A percentile compares a stretch with the other conserved stretches of the same genome.
Conservation (phyloP, 2,888 invertebrate species). For the Papilio elwesi region DNA sequence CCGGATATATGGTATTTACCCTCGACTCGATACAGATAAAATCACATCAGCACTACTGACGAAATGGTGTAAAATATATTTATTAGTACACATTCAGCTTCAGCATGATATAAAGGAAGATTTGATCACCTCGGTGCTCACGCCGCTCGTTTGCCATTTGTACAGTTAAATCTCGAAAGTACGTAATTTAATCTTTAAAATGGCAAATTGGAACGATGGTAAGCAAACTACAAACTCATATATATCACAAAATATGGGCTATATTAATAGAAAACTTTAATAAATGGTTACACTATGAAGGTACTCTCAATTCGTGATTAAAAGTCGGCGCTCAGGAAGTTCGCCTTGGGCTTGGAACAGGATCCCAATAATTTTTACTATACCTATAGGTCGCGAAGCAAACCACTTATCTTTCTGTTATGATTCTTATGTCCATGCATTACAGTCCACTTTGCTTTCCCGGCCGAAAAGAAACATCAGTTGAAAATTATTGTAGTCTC, state of each 20-base stretch:
- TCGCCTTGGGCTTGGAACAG: conserved; percentile 65
- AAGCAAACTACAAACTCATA: not conserved
- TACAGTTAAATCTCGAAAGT: no score
- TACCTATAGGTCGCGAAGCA: conserved; percentile 42
- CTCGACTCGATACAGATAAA: no score
- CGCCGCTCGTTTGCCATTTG: no score
- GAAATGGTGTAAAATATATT: no score
- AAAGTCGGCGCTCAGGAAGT: conserved; percentile 48
- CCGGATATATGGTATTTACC: no score
- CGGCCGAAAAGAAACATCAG: not conserved
- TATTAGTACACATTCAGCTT: no score
- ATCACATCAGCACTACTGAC: no score
- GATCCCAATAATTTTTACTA: conserved; percentile 55
- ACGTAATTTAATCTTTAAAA: not conserved
- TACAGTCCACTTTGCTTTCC: conserved; percentile 9
- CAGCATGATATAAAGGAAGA: no score
- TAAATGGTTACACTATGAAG: conserved; percentile 39
- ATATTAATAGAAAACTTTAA: not conserved
- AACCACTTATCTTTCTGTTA: conserved; percentile 39
- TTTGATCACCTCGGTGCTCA: no score
- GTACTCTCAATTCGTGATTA: conserved; percentile 54
- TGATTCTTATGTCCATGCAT: conserved; percentile 9
- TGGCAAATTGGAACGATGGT: not conserved
- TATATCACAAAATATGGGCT: not conserved
- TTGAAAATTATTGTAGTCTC: conserved; percentile 2